Evolutionary conservation across 2,113 vertebrate species (phyloP), one percentile per base, ranked within the genome.

Genomic region (Carlito syrichta): DNA sequence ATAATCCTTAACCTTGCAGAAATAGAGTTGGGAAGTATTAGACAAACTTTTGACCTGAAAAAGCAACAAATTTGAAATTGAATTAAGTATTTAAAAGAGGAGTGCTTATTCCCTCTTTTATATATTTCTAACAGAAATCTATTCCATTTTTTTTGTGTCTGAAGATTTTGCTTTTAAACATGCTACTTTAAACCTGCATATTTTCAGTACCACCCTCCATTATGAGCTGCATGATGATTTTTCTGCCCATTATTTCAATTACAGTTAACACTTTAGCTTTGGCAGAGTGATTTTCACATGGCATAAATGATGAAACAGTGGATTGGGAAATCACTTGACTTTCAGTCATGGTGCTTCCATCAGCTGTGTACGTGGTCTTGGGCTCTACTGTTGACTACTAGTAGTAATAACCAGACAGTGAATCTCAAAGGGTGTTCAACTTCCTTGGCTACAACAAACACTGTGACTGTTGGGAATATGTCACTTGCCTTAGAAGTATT

Each of bases 51-150:
- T 23, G 56, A 93, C 25, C 35, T 82, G 86, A 82, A 91, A 86
- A 96, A 97, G 16, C 38, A 91, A 60, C 32, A 78, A 66, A 69
- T 40, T 12, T 94, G 76, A 90, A 95, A 77, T 6, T 50, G 20
- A 94, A 66, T 48, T 71, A 96, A 95, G 86, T 73, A 32, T 60
- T 68, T 95, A 38, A 62, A 94, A 97, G 73, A 83, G 17, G 35
- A 63, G 19, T 9, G 20, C 40, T 73, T 56, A 32, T 89, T 94
- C 22, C 66, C 52, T 86, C 50, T 71, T 86, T 60, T 91, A 38
- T 74, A n/a, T 6, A 48, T 85, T 83, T 40, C 6, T 68, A 85
- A 83, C 35, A 86, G 88, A 94, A 82, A 19, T 19, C 10, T 94
- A 45, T 66, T 90, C 45, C 13, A 86, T 77, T 94, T 86, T 81